Percentiles rank a stretch among this genome's conserved stretches.
phyloP scores from a whole-genome alignment of 2,888 invertebrate species.

The Meghimatium bilineatum region DNA sequence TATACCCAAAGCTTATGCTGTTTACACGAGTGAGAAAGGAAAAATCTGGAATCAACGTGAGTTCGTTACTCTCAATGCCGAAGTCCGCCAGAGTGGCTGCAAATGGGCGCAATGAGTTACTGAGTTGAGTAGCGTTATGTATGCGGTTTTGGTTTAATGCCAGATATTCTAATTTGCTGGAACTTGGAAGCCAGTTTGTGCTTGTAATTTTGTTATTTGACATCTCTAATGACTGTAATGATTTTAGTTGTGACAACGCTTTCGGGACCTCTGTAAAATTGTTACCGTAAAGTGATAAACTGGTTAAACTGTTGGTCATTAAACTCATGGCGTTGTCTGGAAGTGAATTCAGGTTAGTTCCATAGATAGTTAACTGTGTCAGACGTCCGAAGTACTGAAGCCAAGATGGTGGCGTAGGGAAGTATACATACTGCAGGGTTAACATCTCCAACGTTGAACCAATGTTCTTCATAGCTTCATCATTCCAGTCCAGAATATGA shows the following conservation, averaged over 20 bases:
- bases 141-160: neutral
- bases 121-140: neutral
- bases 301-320: neutral
- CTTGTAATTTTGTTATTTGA: neutral
- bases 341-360: neutral
- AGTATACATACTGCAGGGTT: neutral
- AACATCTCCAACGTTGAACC: neutral
- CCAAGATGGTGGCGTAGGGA: neutral
- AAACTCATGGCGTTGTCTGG: neutral
- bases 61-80: neutral
- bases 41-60: neutral
- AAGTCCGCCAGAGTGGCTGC: neutral
- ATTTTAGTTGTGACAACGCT: neutral
- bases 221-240: neutral
- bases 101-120: neutral
- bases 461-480: neutral
- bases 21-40: neutral
- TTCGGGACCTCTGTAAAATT: neutral
- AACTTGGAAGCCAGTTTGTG: neutral
- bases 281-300: neutral
- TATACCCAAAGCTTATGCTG: neutral
- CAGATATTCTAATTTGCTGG: neutral
- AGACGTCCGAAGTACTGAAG: neutral
- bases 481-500: conserved; percentile 5
- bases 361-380: neutral